Evolutionary conservation across 1,140 invertebrate species (phyloP).

Genomic region (Lethocerus indicus): DNA sequence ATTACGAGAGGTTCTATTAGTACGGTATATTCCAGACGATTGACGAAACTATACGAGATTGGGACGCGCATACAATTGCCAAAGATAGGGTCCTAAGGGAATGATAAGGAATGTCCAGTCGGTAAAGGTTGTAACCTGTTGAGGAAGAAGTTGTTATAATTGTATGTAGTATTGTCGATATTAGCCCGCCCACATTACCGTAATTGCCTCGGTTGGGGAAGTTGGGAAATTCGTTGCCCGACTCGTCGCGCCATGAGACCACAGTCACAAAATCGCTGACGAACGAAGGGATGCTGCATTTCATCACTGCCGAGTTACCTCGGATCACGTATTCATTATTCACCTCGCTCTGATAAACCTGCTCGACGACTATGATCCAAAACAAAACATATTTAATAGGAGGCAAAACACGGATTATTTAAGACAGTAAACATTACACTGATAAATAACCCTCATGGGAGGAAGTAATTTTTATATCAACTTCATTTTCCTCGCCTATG

Average conservation of each 20-base stretch:
- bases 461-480: no score
- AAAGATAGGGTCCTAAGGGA: no score
- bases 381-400: background rate
- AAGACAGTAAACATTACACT: no score
- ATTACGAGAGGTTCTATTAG: no score
- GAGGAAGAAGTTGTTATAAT: background rate
- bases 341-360: conserved; percentile 77
- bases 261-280: conserved; percentile 81
- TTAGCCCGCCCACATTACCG: no score
- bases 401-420: no score
- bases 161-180: no score
- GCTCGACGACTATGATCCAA: conserved; percentile 56
- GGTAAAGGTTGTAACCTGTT: background rate
- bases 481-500: no score
- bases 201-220: background rate
- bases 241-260: conserved; percentile 67
- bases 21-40: no score
- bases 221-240: conserved; percentile 19
- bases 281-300: conserved; percentile 83
- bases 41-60: no score
- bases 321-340: conserved; percentile 87
- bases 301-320: conserved; percentile 82
- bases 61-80: no score
- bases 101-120: background rate
- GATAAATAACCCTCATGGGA: no score